These are phyloP conservation scores for Drosophila prolongata DNA, from an alignment of 2,888 invertebrate genomes.

Conservation along the genomic window DNA sequence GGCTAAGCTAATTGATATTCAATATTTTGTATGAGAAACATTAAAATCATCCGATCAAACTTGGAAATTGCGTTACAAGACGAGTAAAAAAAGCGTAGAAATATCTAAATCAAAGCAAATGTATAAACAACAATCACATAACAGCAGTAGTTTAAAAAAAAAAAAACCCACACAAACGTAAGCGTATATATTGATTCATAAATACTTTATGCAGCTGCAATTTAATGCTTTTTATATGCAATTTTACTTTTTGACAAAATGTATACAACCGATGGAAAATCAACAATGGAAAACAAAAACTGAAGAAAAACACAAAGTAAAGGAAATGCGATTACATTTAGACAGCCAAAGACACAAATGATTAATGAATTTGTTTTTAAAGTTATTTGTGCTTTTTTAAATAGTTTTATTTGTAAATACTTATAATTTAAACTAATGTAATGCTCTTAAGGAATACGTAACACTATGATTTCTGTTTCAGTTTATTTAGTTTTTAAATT, in stretches of 20 bases:
- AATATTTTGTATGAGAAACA: conserved; percentile 71
- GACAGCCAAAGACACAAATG: conserved; percentile 66
- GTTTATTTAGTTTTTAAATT: conserved; percentile 18
- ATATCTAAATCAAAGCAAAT: conserved; percentile 76
- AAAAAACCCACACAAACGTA: conserved; percentile 34
- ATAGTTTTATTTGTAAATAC: conserved; percentile 33
- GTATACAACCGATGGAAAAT: conserved; percentile 30
- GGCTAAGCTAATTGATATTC: conserved; percentile 37
- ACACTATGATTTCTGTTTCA: conserved; percentile 5
- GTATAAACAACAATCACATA: conserved; percentile 53
- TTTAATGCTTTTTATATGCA: conserved; percentile 29
- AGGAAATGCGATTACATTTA: conserved; percentile 34
- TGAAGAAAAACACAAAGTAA: neutral
- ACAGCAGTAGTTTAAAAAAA: conserved; percentile 28
- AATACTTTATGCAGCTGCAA: conserved; percentile 35
- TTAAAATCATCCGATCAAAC: conserved; percentile 38
- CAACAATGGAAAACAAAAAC: conserved; percentile 8
- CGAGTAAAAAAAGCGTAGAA: conserved; percentile 70
- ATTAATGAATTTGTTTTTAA: conserved; percentile 26
- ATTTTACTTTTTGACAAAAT: conserved; percentile 45
- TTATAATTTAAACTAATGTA: neutral
- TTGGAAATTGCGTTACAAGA: conserved; percentile 54
- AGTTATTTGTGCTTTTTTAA: conserved; percentile 25
- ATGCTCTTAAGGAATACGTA: neutral
- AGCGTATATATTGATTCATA: conserved; percentile 20